Evolutionary conservation across 2,113 vertebrate species (phyloP).

Genomic region (Thunnus maccoyii): DNA sequence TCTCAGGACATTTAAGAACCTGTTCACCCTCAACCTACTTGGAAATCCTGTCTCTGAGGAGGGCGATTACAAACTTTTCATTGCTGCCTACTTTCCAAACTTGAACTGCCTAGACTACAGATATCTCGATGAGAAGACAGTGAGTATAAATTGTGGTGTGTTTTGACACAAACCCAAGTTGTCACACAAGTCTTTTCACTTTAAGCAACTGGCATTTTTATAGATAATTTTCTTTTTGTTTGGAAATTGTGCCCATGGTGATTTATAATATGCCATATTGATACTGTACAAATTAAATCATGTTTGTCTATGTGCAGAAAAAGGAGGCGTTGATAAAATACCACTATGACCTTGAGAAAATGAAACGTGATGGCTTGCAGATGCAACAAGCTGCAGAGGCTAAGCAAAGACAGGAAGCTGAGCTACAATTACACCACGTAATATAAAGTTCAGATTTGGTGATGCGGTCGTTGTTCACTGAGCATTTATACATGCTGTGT

Average conservation of each 20-base stretch:
- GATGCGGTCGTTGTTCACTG: neutral
- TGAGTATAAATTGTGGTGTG: constrained; percentile 70
- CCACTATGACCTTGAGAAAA: constrained; percentile 74
- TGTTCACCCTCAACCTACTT: constrained; percentile 85
- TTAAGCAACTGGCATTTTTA: neutral
- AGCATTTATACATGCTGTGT: neutral
- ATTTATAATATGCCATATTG: neutral
- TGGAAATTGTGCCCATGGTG: neutral
- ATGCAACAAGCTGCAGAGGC: constrained; percentile 66
- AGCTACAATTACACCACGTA: constrained; percentile 88
- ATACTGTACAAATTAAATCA: neutral
- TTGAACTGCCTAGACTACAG: constrained; percentile 90
- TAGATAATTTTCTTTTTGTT: neutral
- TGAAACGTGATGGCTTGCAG: constrained; percentile 79
- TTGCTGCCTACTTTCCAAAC: constrained; percentile 88
- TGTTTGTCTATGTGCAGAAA: constrained; percentile 77
- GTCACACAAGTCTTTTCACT: neutral
- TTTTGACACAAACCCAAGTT: neutral
- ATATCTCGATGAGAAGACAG: constrained; percentile 82
- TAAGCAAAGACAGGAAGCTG: constrained; percentile 60
- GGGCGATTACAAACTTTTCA: constrained; percentile 83
- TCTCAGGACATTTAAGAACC: constrained; percentile 87
- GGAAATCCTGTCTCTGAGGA: constrained; percentile 88
- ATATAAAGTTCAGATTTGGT: neutral
- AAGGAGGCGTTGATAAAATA: constrained; percentile 81